Evolutionary conservation across 2,797 vertebrate genomes (phyloP), one percentile per base, ranked within the genome.

Genomic region (Clarias platycephalus): DNA sequence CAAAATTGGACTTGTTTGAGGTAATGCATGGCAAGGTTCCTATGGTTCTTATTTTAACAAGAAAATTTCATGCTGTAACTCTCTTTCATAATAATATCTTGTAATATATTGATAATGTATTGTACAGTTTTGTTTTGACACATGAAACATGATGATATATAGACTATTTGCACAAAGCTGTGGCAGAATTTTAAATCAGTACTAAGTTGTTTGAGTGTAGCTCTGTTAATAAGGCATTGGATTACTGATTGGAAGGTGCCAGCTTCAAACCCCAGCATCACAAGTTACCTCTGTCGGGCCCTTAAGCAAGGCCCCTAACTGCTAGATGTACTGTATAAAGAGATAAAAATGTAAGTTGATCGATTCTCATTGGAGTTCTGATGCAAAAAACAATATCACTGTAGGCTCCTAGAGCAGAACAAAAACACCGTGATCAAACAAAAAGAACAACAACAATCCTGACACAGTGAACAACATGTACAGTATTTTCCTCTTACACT

Each of bases 351-450:
- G 44, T 49, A 49, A 49, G 9, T 49, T 49, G 8, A 8, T 10
- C 44, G 37, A 37, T 26, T 0, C 8, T 57, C 28, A 58, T 55
- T 49, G 44, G 86, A 99, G 97, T 90, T 95, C 95, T 0, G 96
- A 97, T 86, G 96, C 94, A 49, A 84, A 96, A 97, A 87, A 96
- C 95, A 86, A 94, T 94, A 79, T 97, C 97, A 31, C 93, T 96
- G 90, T 95, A 95, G 83, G 94, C 93, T 1, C 93, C 90, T 4
- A 95, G 96, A 85, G 96, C 96, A 0, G 92, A 95, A 40, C 92
- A 95, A 28, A 94, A 94, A 22, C 94, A 94, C 55, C 91, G 90
- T 79, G 92, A 94, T 0, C 92, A 49, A 91, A 66, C 87, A 94
- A 85, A 85, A 93, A 81, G 92, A 91, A 70, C 86, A 64, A 91